A percentile compares a stretch with the other conserved stretches of the same genome.
Conservation (phyloP, 2,113 vertebrate genomes). For the Lophius piscatorius region DNA sequence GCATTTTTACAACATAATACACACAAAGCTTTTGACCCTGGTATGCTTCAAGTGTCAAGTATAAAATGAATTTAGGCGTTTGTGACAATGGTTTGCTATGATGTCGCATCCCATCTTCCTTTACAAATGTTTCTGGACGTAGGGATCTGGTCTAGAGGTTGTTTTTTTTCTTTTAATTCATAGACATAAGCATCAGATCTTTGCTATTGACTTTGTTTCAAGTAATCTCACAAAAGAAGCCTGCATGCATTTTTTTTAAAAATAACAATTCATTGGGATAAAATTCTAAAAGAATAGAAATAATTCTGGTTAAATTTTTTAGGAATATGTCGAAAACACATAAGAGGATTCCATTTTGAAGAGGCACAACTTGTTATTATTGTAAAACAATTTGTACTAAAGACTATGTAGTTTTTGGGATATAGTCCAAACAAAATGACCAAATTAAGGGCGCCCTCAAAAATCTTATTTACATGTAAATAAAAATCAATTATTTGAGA, state of each 20-base stretch:
- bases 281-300: background rate
- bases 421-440: no score
- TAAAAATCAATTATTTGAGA: no score
- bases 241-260: background rate
- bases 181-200: background rate
- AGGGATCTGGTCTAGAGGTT: background rate
- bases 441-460: no score
- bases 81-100: no score
- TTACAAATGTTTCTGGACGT: background rate
- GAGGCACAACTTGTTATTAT: no score
- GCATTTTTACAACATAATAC: constrained; percentile 16
- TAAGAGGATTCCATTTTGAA: no score
- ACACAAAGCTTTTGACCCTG: constrained; percentile 25
- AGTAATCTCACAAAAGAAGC: background rate
- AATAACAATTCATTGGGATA: no score
- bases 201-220: background rate
- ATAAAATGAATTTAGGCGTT: constrained; percentile 9
- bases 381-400: no score
- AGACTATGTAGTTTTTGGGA: no score
- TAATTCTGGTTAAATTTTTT: background rate
- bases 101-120: no score
- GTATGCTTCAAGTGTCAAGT: constrained; percentile 12
- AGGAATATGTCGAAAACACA: background rate
- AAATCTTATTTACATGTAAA: no score
- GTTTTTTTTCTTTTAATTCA: background rate